Base-by-base conservation (phyloP, 2,113 vertebrate species). In the Blennius ocellaris region DNA sequence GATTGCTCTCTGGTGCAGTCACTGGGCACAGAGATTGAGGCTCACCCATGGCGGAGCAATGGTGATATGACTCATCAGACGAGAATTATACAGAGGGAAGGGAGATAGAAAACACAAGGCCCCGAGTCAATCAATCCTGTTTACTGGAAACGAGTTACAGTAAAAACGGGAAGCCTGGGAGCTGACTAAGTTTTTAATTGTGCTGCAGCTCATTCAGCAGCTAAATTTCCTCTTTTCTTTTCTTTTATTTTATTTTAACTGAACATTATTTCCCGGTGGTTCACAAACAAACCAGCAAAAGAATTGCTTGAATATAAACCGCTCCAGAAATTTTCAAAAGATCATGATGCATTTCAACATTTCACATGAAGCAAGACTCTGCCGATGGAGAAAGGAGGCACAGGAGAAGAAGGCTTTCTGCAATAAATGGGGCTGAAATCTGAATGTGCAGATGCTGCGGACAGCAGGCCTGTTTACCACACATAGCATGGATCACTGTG, bases 1-100 rank as follows among this genome's bases (percentile, higher is more conserved):
- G 87, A 90, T 90, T 56, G 82, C 77, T 84, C 76, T 77, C 56
- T 72, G 76, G 78, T 77, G 84, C 81, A 85, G 83, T 90, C 84
- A 78, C 79, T 84, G 86, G 78, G 70, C 80, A 83, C 66, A 1
- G 82, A 85, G 81, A 85, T 76, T 76, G 85, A 86, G 68, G 71
- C 76, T 85, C 78, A 83, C 52, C 87, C 78, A 78, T 63, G 79
- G 79, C 71, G 78, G 78, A 69, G 81, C 78, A 71, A 71, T 51
- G 78, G 73, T 84, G 87, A 87, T 76, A 73, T 77, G 78, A 88
- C 73, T 87, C 85, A 85, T 88, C 78, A 74, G 49, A 14, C 44
- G 48, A 62, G 69, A 86, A 88, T 86, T 76, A 78, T 78, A 78
- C 60, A 58, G 56, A 76, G 70, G 66, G 66, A 61, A 76, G 63